Conservation (phyloP, 2,113 vertebrate genomes). For the Eubucco bourcierii region DNA sequence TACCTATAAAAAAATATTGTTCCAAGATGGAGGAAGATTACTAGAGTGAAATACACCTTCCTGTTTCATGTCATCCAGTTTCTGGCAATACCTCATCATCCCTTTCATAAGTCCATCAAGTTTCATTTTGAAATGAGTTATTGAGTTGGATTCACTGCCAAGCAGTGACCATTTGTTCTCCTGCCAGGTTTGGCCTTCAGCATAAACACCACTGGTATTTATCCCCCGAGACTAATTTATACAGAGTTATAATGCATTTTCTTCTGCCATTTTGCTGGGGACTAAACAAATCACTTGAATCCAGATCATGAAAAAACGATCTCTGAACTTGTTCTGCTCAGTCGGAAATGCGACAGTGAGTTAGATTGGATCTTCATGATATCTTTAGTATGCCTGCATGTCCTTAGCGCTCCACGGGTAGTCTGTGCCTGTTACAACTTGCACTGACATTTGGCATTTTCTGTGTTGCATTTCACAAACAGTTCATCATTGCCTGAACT, state of each 20-base stretch:
- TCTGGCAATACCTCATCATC: not conserved
- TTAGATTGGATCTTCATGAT: not conserved
- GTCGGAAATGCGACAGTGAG: not conserved
- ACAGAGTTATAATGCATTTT: conserved; percentile 24
- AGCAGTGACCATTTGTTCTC: conserved; percentile 33
- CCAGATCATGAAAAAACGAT: not conserved
- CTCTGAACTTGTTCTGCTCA: not conserved
- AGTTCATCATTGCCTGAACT: not conserved
- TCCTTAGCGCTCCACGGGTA: not conserved
- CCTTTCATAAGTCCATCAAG: not conserved
- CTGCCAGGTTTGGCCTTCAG: conserved; percentile 38
- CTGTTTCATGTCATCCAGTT: not conserved
- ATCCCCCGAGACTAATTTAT: conserved; percentile 8
- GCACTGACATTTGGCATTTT: not conserved
- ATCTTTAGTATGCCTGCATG: not conserved
- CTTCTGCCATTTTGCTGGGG: not conserved
- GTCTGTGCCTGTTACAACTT: not conserved
- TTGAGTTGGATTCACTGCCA: conserved; percentile 9
- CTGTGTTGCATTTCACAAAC: not conserved
- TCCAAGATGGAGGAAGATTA: conserved; percentile 2
- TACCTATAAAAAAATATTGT: not conserved
- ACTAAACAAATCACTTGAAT: conserved; percentile 10
- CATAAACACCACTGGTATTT: conserved; percentile 16
- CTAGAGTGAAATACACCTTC: not conserved
- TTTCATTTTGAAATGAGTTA: conserved; percentile 49